Evolutionary conservation across 2,113 vertebrate genomes (phyloP).

Genomic region (Peromyscus leucopus): DNA sequence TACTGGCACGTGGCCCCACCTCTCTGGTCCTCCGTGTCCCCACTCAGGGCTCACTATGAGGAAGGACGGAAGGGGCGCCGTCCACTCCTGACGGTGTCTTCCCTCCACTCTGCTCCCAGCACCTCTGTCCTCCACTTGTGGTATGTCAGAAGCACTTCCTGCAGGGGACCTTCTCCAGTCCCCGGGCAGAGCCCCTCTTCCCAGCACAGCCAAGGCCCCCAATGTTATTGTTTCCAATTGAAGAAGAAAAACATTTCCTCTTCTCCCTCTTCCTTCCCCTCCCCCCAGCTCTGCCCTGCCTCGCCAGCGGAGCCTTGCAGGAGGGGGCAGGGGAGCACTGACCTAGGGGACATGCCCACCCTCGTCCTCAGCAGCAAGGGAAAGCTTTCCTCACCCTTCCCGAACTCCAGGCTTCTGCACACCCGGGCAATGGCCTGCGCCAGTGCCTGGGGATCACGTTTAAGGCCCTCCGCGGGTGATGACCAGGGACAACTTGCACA

Average conservation of each 20-base stretch:
- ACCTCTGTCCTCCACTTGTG: conserved; percentile 1
- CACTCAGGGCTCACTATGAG: not conserved
- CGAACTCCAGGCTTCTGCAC: not conserved
- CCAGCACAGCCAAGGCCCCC: not conserved
- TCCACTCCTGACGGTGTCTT: not conserved
- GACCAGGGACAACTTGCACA: not conserved
- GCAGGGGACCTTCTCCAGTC: not conserved
- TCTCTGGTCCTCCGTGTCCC: not conserved
- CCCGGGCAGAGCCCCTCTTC: conserved; percentile 6
- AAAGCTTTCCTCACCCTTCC: not conserved
- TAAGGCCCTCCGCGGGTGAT: not conserved
- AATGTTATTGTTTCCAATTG: conserved; percentile 79
- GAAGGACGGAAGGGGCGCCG: not conserved
- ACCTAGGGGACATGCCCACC: not conserved
- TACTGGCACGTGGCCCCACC: accelerated
- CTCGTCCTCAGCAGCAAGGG: not conserved
- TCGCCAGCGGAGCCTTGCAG: not conserved
- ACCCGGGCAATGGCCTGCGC: not conserved
- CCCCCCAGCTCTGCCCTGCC: not conserved
- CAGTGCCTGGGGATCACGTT: not conserved
- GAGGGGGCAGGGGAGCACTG: not conserved
- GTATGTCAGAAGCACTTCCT: conserved; percentile 32
- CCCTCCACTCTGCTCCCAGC: not conserved
- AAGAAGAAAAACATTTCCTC: conserved; percentile 77
- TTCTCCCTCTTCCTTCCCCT: not conserved